A percentile compares a stretch with the other conserved stretches of the same genome.
Evolutionary conservation across 2,888 invertebrate species (phyloP).

Genomic region (Thymelicus sylvestris): DNA sequence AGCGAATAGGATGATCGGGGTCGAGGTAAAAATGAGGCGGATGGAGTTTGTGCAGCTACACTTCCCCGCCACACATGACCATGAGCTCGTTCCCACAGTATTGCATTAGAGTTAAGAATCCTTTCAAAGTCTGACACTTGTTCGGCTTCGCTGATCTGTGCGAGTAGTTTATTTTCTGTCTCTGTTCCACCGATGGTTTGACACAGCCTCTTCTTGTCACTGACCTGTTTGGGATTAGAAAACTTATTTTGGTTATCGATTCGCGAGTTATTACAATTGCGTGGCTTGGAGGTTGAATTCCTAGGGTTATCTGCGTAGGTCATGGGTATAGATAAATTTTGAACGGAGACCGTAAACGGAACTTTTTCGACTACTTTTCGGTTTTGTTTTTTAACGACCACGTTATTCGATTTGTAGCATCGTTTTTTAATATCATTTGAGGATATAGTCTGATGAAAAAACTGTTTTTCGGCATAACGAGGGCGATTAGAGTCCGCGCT

Average conservation of each 20-base stretch:
- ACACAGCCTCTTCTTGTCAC: slow-evolving; percentile 78
- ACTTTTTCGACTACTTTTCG: slow-evolving; percentile 66
- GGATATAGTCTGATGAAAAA: slow-evolving; percentile 52
- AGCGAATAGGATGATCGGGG: slow-evolving; percentile 69
- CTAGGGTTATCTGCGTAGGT: slow-evolving; percentile 70
- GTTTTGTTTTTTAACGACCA: slow-evolving; percentile 66
- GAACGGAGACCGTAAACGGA: slow-evolving; percentile 70
- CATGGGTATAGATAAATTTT: slow-evolving; percentile 75
- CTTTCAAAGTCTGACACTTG: slow-evolving; percentile 86
- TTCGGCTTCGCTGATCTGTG: slow-evolving; percentile 85
- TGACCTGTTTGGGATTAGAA: slow-evolving; percentile 77
- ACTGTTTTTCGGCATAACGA: slow-evolving; percentile 59
- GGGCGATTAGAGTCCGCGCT: slow-evolving; percentile 66
- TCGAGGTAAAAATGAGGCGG: slow-evolving; percentile 60
- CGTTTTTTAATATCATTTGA: slow-evolving; percentile 50
- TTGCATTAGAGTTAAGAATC: slow-evolving; percentile 86
- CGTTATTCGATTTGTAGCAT: slow-evolving; percentile 48
- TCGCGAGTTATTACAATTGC: slow-evolving; percentile 52
- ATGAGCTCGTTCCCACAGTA: slow-evolving; percentile 74
- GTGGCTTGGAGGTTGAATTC: slow-evolving; percentile 68
- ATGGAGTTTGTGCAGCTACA: slow-evolving; percentile 57
- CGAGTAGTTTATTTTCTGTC: slow-evolving; percentile 81
- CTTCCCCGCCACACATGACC: slow-evolving; percentile 75
- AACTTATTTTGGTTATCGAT: slow-evolving; percentile 71
- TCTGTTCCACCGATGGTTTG: slow-evolving; percentile 69